Percentiles rank a stretch among this genome's conserved stretches.
These are phyloP conservation scores for Azemiops feae DNA, from an alignment of 2,113 vertebrate genomes.

Conservation along the genomic window DNA sequence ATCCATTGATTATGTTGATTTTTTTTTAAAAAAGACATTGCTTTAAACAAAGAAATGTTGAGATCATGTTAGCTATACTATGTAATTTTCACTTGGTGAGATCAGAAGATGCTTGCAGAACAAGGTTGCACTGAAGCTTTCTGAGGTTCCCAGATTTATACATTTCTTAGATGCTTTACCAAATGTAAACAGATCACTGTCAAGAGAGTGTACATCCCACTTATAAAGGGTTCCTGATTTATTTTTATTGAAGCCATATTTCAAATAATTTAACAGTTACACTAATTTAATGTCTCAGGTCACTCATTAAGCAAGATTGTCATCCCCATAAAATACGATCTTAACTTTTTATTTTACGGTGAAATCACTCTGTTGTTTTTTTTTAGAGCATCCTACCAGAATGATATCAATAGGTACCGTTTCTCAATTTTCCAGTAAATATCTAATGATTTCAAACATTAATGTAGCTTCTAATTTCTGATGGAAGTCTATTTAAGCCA, in stretches of 20 bases:
- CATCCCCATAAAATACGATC: slow-evolving; percentile 34
- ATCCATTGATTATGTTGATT: not conserved
- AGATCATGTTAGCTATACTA: not conserved
- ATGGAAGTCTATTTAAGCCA: not conserved
- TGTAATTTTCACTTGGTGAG: not conserved
- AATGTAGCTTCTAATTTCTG: not conserved
- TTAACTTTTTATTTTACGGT: slow-evolving; percentile 44
- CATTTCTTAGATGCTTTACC: slow-evolving; percentile 32
- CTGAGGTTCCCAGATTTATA: slow-evolving; percentile 18
- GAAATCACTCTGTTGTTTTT: not conserved
- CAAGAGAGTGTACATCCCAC: slow-evolving; percentile 35
- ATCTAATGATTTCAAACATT: not conserved
- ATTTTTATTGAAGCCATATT: slow-evolving; percentile 35
- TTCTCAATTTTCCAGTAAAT: not conserved
- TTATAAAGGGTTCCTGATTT: slow-evolving; percentile 50
- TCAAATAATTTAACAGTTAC: slow-evolving; percentile 33
- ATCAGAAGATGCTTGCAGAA: not conserved
- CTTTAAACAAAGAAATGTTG: not conserved
- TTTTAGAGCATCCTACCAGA: slow-evolving; percentile 25
- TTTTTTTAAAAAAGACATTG: not conserved
- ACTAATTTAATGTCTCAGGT: slow-evolving; percentile 34
- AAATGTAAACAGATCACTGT: slow-evolving; percentile 51
- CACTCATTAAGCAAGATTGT: slow-evolving; percentile 38
- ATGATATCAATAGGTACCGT: not conserved
- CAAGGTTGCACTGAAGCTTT: slow-evolving; percentile 2